phyloP scores from a whole-genome alignment of 2,113 vertebrate species.

The Thamnophis sirtalis region DNA sequence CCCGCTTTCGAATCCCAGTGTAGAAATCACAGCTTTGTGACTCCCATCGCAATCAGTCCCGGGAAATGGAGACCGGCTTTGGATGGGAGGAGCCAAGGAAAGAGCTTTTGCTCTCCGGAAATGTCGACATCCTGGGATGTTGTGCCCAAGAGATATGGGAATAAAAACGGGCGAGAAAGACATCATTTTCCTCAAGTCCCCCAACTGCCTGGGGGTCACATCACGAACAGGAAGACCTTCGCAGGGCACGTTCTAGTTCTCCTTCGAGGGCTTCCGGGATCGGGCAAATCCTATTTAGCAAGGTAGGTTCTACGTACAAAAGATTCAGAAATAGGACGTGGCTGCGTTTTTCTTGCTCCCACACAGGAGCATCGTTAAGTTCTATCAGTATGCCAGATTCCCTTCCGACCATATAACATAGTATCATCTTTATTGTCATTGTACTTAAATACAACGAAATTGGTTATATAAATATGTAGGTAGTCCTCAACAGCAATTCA shows the following conservation, averaged over 20 bases:
- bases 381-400: background rate
- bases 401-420: background rate
- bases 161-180: constrained; percentile 60
- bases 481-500: background rate
- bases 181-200: constrained; percentile 52
- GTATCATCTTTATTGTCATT: too few relatives aligned
- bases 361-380: background rate
- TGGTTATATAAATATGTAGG: too few relatives aligned
- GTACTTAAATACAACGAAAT: too few relatives aligned
- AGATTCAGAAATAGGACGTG: constrained; percentile 2
- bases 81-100: constrained; percentile 38
- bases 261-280: constrained; percentile 92
- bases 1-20: constrained; percentile 72
- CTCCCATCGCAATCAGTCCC: constrained; percentile 74
- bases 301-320: constrained; percentile 74
- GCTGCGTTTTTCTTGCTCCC: background rate
- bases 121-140: constrained; percentile 68
- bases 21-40: constrained; percentile 75
- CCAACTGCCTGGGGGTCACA: constrained; percentile 55
- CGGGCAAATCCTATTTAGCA: constrained; percentile 92
- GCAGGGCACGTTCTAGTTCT: constrained; percentile 84
- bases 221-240: constrained; percentile 73
- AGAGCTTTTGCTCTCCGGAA: constrained; percentile 53
- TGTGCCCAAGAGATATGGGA: constrained; percentile 73
- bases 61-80: constrained; percentile 64